Evolutionary conservation across 2,888 invertebrate genomes (phyloP).

Genomic region (Amaurobius ferox): DNA sequence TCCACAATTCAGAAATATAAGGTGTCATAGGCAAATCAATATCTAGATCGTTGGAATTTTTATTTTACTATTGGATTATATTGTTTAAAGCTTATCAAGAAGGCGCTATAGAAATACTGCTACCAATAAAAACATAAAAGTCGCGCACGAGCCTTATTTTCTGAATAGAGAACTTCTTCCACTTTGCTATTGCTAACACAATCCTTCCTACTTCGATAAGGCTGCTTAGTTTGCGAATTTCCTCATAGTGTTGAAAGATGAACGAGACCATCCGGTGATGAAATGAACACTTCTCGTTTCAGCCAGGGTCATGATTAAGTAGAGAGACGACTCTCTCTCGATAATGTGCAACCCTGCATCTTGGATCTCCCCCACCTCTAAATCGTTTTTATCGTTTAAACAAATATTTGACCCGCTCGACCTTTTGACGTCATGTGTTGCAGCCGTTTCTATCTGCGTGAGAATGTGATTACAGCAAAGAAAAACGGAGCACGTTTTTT

Average conservation of each 20-base stretch:
- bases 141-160: not conserved
- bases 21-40: no score
- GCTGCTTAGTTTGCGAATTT: not conserved
- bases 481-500: not conserved
- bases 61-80: no score
- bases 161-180: not conserved
- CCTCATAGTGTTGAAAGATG: not conserved
- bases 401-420: slow-evolving; percentile 60
- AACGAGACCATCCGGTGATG: not conserved
- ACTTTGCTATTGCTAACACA: not conserved
- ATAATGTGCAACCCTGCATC: not conserved
- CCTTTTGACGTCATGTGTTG: slow-evolving; percentile 48
- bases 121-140: no score
- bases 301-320: not conserved
- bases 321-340: not conserved
- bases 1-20: no score
- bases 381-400: slow-evolving; percentile 51
- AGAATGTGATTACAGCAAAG: slow-evolving; percentile 6
- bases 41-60: no score
- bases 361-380: not conserved
- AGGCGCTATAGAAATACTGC: no score
- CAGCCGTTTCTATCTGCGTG: slow-evolving; percentile 49
- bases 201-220: not conserved
- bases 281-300: not conserved
- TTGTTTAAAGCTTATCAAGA: no score